Percentiles rank a stretch among this genome's conserved stretches.
These are phyloP conservation scores for Genyomyrus donnyi DNA, from an alignment of 2,113 vertebrate species.

Conservation along the genomic window DNA sequence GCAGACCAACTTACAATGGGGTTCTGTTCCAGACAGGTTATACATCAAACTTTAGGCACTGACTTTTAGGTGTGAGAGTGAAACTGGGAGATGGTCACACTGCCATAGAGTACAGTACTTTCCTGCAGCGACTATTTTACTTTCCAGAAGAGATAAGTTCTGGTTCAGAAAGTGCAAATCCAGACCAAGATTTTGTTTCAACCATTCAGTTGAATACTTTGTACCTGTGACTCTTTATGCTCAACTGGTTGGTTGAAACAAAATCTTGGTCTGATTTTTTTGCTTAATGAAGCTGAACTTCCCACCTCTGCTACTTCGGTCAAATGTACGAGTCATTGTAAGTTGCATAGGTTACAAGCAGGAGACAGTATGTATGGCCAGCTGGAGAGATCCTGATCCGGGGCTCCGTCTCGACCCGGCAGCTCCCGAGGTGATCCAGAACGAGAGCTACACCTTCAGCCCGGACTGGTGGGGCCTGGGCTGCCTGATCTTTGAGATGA, in stretches of 20 bases:
- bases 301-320: not conserved
- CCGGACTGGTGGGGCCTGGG: constrained; percentile 92
- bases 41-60: not conserved
- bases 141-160: not conserved
- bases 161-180: not conserved
- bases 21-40: not conserved
- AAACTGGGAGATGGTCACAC: not conserved
- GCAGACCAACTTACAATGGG: not conserved
- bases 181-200: not conserved
- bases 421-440: constrained; percentile 89
- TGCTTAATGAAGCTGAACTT: not conserved
- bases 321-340: not conserved
- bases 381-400: not conserved
- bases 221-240: not conserved
- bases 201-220: not conserved
- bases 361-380: not conserved
- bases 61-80: not conserved
- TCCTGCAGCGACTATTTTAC: not conserved
- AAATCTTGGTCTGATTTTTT: not conserved
- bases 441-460: constrained; percentile 76
- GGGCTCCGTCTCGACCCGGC: not conserved
- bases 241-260: not conserved
- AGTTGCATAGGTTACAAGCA: not conserved
- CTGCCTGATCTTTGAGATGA: constrained; percentile 89
- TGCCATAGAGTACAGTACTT: not conserved